Percentiles rank a stretch among this genome's conserved stretches.
These are phyloP conservation scores for Zosterops lateralis DNA, from an alignment of 2,113 vertebrate species.

Conservation along the genomic window DNA sequence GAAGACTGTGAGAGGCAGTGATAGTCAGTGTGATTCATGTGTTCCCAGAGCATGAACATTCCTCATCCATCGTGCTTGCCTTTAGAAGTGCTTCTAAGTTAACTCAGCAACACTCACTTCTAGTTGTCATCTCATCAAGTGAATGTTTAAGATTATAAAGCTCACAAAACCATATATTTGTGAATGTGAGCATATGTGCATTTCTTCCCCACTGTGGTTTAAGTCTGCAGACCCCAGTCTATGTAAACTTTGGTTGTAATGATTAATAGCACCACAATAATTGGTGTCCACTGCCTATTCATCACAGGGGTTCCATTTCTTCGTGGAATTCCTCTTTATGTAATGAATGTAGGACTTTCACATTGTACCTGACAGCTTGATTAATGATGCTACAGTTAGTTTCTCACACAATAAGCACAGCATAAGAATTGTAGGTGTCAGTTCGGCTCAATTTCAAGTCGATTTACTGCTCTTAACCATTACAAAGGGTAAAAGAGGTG, in stretches of 20 bases:
- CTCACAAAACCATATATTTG: background rate
- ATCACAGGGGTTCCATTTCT: conserved; percentile 68
- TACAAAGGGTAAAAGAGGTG: conserved; percentile 23
- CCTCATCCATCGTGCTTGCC: background rate
- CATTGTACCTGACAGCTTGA: conserved; percentile 75
- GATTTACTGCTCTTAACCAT: conserved; percentile 48
- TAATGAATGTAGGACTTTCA: conserved; percentile 69
- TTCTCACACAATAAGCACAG: conserved; percentile 76
- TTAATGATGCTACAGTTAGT: conserved; percentile 76
- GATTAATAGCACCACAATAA: conserved; percentile 75
- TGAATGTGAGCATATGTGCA: background rate
- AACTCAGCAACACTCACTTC: background rate
- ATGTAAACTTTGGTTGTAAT: conserved; percentile 47
- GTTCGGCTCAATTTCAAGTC: conserved; percentile 61
- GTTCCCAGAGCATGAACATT: background rate
- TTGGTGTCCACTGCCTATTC: conserved; percentile 71
- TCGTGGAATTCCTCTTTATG: conserved; percentile 68
- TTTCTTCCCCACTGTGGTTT: background rate
- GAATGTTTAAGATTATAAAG: background rate
- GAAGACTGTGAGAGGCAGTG: background rate
- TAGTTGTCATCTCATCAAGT: conserved; percentile 8
- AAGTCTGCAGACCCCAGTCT: background rate
- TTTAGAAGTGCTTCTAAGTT: background rate
- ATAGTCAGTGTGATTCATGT: background rate
- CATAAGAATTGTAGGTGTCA: conserved; percentile 74